Evolutionary conservation across 2,113 vertebrate genomes (phyloP), one percentile per base, ranked within the genome.

Genomic region (Siniperca chuatsi): DNA sequence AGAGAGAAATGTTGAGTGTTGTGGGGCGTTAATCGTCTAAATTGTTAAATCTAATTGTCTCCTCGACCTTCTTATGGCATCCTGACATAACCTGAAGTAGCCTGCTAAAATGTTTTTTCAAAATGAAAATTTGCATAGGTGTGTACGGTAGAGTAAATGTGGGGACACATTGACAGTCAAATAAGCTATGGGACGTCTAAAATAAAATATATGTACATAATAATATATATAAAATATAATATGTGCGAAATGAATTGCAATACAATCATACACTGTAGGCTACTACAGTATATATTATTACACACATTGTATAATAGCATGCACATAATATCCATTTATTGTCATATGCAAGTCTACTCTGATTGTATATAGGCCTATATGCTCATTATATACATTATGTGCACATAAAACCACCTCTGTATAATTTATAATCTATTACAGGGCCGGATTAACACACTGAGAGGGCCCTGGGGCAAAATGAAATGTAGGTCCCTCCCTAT

Each of bases 41-140:
- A 73, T 37, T 82, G 33, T 57, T 44, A 8, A 9, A 10, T 44
- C 8, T 44, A 44, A 44, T 44, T 37, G 1, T n/a, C 62, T 13
- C n/a, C 5, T 8, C 73, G 42, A 83, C 25, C 33, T 25, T 52
- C 4, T 52, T 54, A 54, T 57, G 64, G 29, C 55, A 58, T 29
- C 46, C 12, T 33, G 55, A 55, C 48, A 21, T 29, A 25, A 7
- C 29, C 58, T n/a, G 40, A 12, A 16, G 4, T 48, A 52, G 58
- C 3, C 52, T 62, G 42, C n/a, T 44, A 65, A 78, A 50, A 54
- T 68, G 20, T 48, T 21, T 82, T 62, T 61, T 35, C n/a, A 37
- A 40, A 8, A 42, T 69, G 8, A 48, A 40, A 4, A 84, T 54
- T 23, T 72, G 6, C 57, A 50, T n/a, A 42, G 44, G 54, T 10